A percentile compares a stretch with the other conserved stretches of the same genome.
phyloP scores from a whole-genome alignment of 2,113 vertebrate species.

The Dissostichus mawsoni region DNA sequence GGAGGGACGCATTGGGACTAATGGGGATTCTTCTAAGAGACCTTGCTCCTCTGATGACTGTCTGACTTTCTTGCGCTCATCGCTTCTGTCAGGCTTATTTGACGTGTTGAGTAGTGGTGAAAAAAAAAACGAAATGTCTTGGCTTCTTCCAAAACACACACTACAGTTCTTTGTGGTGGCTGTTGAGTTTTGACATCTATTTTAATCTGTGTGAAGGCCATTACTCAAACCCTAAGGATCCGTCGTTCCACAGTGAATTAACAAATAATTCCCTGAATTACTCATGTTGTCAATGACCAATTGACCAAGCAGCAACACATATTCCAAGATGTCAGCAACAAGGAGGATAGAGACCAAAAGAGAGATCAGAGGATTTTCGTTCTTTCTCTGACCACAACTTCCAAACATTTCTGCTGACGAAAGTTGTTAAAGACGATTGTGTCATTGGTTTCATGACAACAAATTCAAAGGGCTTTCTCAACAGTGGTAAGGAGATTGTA shows the following conservation, averaged over 20 bases:
- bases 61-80: neutral
- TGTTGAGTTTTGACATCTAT: neutral
- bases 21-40: slow-evolving; percentile 36
- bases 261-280: slow-evolving; percentile 10
- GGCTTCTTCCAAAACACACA: slow-evolving; percentile 4
- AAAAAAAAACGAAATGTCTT: neutral
- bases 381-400: slow-evolving; percentile 3
- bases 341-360: neutral
- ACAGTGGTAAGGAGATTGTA: neutral
- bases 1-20: slow-evolving; percentile 23
- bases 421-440: neutral
- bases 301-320: neutral
- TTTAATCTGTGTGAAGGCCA: neutral
- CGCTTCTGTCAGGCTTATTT: neutral
- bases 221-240: neutral
- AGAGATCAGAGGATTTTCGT: neutral
- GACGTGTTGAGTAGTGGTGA: neutral
- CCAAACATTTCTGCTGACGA: neutral
- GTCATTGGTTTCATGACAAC: neutral
- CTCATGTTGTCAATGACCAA: neutral
- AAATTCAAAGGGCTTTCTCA: neutral
- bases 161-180: neutral
- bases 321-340: neutral
- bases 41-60: slow-evolving; percentile 1
- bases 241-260: neutral